Percentiles rank a stretch among this genome's conserved stretches.
Evolutionary conservation across 1,140 invertebrate species (phyloP).

Genomic region (Zaprionus ornatus): DNA sequence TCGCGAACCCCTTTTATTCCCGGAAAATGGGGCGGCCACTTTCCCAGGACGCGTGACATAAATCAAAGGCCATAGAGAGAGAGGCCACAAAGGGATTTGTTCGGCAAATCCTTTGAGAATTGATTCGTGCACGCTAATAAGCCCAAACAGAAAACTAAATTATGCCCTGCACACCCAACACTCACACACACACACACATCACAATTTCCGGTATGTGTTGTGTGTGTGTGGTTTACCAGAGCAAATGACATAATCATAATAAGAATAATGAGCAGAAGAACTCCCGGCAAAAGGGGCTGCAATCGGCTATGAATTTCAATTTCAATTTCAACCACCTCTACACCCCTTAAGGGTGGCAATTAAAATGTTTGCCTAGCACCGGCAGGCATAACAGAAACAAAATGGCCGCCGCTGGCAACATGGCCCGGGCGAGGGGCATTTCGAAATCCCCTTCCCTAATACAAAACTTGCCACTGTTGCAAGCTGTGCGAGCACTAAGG

Average conservation of each 20-base stretch:
- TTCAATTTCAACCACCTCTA: conserved; percentile 58
- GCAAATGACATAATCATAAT: conserved; percentile 80
- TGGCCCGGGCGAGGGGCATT: conserved; percentile 4
- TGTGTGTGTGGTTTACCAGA: conserved; percentile 49
- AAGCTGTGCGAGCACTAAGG: conserved; percentile 34
- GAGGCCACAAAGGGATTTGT: conserved; percentile 56
- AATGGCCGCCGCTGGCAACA: conserved; percentile 55
- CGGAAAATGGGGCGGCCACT: conserved; percentile 29
- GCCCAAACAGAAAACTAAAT: conserved; percentile 71
- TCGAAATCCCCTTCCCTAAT: not conserved
- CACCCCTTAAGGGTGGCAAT: conserved; percentile 65
- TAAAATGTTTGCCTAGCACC: conserved; percentile 68
- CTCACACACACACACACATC: conserved; percentile 1
- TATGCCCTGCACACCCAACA: conserved; percentile 40
- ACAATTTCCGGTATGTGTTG: conserved; percentile 28
- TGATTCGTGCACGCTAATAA: conserved; percentile 83
- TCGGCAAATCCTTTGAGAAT: conserved; percentile 80
- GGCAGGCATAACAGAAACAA: conserved; percentile 31
- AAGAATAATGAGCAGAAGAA: conserved; percentile 5
- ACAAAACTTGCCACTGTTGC: conserved; percentile 22
- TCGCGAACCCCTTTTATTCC: conserved; percentile 41
- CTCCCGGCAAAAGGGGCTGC: not conserved
- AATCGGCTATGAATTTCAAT: conserved; percentile 56
- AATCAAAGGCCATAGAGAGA: conserved; percentile 55
- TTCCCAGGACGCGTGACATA: conserved; percentile 81